Base-by-base conservation (phyloP, 2,113 vertebrate genomes). In the Gymnogyps californianus region DNA sequence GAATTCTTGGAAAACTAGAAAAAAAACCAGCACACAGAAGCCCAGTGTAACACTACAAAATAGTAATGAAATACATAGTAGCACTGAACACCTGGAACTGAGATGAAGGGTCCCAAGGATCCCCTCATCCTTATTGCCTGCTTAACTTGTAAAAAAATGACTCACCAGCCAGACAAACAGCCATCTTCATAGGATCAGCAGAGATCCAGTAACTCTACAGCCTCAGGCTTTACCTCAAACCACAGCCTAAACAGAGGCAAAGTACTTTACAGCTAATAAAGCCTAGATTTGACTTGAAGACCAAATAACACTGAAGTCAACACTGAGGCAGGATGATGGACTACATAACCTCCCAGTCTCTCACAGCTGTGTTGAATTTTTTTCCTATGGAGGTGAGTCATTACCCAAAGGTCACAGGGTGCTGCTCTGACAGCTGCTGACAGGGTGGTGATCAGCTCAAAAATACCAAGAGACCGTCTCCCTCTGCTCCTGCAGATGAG, bases 401-500 rank as follows among this genome's bases (percentile, higher is more conserved):
- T 29, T n/a, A 13, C 11, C 2, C 8, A 51, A 16, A 79, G 32
- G 7, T 46, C 15, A 18, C 2, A 2, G 13, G 7, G 8, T 38
- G 38, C 38, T 38, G 20, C 46, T 72, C 19, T 38, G 42, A 57
- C 79, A 62, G 36, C 66, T 91, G 13, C 32, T 67, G 40, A 22
- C 13, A 72, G 24, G 28, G 32, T 62, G 11, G 17, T 12, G 26
- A 42, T 47, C 25, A 47, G 36, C 44, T 58, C 5, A 49, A 36
- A 79, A 80, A 54, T 16, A 26, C 10, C 2, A 0, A 70, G 55
- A 24, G 32, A 34, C 0, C 0, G 10, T 44, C 29, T 76, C 20
- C 12, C 10, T 54, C 38, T 2, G 3, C 38, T 66, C 44, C 28
- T 58, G 19, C 18, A 34, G 21, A 14, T 44, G 19, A 94, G 19